Base-by-base conservation (phyloP, 2,113 vertebrate genomes). In the Phocoena sinus region DNA sequence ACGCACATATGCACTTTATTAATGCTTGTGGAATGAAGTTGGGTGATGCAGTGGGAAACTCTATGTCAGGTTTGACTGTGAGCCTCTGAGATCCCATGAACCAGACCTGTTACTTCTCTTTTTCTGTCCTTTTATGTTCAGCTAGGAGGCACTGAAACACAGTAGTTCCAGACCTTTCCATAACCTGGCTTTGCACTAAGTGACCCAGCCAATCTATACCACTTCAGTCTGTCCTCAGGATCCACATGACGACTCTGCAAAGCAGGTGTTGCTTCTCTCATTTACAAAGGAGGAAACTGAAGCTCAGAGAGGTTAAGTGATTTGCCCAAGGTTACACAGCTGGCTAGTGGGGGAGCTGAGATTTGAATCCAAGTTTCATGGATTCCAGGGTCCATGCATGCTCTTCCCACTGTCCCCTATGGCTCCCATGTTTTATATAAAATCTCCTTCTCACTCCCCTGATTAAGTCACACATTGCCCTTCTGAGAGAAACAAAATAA, bases 201-300 rank as follows among this genome's bases (percentile, higher is more conserved):
- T 12, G n/a, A 20, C 17, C 11, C 33, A 0, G 3, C 5, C 20
- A 3, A 0, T 8, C 28, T 9, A 0, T 6, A 0, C 5, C 9
- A 1, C 3, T 68, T 26, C 36, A 0, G 5, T 33, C 13, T 2
- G 3, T 8, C 70, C 33, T 28, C 5, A 0, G 14, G 33, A 5
- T 3, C 36, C 25, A 31, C 15, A 0, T 5, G 41, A 50, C 0
- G 2, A 8, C 10, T 18, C 77, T 63, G 76, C 11, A 0, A n/a
- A 17, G 18, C 12, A 8, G 60, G 74, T 2, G 0, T n/a, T 28
- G 38, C 10, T 3, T 23, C n/a, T 60, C 13, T 58, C 60, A 0
- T 36, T 71, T 33, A 20, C 63, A 5, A 0, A 21, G 47, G 70
- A 62, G 25, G 58, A 53, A 63, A 14, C 5, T 0, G 10, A 23